Conservation (phyloP, 1,140 invertebrate species). For the Belonocnema kinseyi region DNA sequence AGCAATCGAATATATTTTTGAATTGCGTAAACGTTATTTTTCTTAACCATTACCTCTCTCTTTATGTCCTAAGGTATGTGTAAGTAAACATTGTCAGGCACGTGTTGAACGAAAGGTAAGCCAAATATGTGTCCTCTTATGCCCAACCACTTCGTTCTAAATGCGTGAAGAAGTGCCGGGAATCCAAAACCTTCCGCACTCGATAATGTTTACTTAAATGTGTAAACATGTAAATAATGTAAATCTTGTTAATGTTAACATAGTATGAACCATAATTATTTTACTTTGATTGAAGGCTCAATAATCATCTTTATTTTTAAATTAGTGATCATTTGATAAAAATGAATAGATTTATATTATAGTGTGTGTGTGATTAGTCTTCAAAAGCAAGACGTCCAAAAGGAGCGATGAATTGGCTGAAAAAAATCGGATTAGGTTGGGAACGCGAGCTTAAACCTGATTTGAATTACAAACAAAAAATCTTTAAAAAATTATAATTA, state of each 20-base stretch:
- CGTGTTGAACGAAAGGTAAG: constrained; percentile 66
- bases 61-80: constrained; percentile 66
- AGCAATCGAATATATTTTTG: not conserved
- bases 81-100: constrained; percentile 70
- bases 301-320: not conserved
- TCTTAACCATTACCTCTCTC: constrained; percentile 56
- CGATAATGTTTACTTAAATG: constrained; percentile 16
- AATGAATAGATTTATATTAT: too few relatives aligned
- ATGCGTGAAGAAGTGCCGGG: constrained; percentile 29
- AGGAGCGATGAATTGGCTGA: too few relatives aligned
- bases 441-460: too few relatives aligned
- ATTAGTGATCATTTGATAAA: not conserved
- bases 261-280: not conserved
- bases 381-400: too few relatives aligned
- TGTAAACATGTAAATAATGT: constrained; percentile 24
- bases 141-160: constrained; percentile 33
- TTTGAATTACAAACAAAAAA: too few relatives aligned
- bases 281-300: constrained; percentile 22
- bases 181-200: constrained; percentile 20
- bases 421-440: too few relatives aligned
- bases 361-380: too few relatives aligned
- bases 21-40: constrained; percentile 4
- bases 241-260: not conserved
- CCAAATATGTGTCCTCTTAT: constrained; percentile 63
- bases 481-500: too few relatives aligned